Evolutionary conservation across 2,797 vertebrate genomes (phyloP).

Genomic region (Rhinoraja longicauda): DNA sequence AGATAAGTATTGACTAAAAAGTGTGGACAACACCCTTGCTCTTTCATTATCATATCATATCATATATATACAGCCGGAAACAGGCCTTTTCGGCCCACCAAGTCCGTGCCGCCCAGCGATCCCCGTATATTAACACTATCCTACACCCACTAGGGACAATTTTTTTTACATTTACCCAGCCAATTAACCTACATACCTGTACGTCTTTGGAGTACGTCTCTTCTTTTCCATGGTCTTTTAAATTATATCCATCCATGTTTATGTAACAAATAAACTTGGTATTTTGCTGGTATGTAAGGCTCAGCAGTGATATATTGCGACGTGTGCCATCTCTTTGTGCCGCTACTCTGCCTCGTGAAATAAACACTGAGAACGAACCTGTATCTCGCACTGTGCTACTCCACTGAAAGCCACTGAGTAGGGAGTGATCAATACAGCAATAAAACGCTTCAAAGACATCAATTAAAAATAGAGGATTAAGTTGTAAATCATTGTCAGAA

Average conservation of each 20-base stretch:
- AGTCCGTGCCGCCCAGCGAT: too few species aligned
- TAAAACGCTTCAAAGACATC: constrained; percentile 25
- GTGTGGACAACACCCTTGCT: not conserved
- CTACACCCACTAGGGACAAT: too few species aligned
- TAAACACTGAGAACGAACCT: not conserved
- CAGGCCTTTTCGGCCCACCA: too few species aligned
- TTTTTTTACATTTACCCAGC: too few species aligned
- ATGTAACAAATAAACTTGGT: not conserved
- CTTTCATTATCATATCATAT: too few species aligned
- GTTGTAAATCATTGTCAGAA: constrained; percentile 29
- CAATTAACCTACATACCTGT: too few species aligned
- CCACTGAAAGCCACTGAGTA: not conserved
- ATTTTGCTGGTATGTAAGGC: not conserved
- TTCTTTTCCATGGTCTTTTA: not conserved
- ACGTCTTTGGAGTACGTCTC: too few species aligned
- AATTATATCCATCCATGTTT: too few species aligned
- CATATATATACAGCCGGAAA: too few species aligned
- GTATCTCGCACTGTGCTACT: not conserved
- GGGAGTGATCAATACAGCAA: constrained; percentile 5
- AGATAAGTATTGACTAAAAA: not conserved
- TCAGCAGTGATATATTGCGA: not conserved
- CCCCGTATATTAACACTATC: too few species aligned
- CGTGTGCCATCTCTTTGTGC: not conserved
- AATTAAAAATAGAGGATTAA: constrained; percentile 32
- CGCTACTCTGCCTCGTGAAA: not conserved